These are phyloP conservation scores for Chaenodraco wilsoni DNA, from an alignment of 2,797 vertebrate genomes.

Conservation along the genomic window DNA sequence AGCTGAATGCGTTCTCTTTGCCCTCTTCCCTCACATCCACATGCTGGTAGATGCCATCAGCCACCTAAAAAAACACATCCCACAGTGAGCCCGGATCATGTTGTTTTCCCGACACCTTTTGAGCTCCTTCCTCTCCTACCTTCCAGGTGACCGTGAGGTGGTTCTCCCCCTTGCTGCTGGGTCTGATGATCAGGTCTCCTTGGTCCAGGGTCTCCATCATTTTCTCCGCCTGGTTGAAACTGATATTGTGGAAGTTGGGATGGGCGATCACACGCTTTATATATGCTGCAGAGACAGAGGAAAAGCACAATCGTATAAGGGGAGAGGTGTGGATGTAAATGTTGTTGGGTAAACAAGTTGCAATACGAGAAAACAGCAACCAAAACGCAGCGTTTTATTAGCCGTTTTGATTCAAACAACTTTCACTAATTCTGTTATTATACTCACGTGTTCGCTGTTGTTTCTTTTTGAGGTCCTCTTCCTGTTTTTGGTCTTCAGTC, in stretches of 20 bases:
- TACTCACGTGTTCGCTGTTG: constrained; percentile 96
- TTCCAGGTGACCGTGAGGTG: constrained; percentile 99
- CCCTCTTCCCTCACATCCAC: constrained; percentile 97
- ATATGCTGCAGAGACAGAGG: constrained; percentile 85
- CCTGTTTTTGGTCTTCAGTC: constrained; percentile 92
- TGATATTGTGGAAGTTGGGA: constrained; percentile 99
- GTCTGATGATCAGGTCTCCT: constrained; percentile 96
- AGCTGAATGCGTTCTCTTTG: constrained; percentile 98
- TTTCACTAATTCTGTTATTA: neutral
- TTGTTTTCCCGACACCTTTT: neutral
- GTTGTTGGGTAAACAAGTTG: neutral
- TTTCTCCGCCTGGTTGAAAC: constrained; percentile 99
- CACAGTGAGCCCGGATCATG: constrained; percentile 10
- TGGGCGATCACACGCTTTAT: constrained; percentile 99
- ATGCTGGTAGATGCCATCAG: constrained; percentile 96
- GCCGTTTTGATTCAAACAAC: neutral
- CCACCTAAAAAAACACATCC: constrained; percentile 79
- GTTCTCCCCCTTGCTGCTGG: constrained; percentile 98
- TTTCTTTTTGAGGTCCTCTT: constrained; percentile 96
- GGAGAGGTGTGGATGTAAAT: neutral
- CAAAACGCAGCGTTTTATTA: neutral
- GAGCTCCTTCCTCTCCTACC: constrained; percentile 45
- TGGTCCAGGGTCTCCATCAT: constrained; percentile 99
- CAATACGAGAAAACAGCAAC: neutral
- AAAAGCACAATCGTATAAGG: neutral